Evolutionary conservation across 2,113 vertebrate genomes (phyloP).

Genomic region (Pachypanchax playfairii): DNA sequence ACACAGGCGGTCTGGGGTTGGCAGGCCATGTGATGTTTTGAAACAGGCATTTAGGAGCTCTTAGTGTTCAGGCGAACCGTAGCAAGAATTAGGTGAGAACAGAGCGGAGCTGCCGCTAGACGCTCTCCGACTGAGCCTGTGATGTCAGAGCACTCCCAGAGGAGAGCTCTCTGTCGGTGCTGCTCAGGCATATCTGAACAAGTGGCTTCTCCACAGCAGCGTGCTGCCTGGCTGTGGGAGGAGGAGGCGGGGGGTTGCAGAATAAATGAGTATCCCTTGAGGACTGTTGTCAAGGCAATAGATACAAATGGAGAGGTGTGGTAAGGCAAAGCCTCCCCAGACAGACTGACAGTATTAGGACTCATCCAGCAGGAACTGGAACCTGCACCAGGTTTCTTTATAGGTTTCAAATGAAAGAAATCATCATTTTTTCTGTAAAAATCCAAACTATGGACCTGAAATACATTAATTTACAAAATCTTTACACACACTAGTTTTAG

Average conservation of each 20-base stretch:
- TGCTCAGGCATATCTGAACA: conserved; percentile 58
- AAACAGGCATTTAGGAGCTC: conserved; percentile 62
- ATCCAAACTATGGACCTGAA: no score
- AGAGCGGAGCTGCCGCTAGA: conserved; percentile 58
- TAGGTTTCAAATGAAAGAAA: not conserved
- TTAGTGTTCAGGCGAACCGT: conserved; percentile 61
- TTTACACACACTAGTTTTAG: not conserved
- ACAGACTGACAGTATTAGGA: conserved; percentile 37
- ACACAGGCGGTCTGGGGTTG: conserved; percentile 54
- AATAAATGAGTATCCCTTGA: conserved; percentile 62
- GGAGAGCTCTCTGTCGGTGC: conserved; percentile 63
- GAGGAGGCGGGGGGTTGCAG: conserved; percentile 49
- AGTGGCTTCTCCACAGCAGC: conserved; percentile 46
- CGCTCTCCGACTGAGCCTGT: conserved; percentile 68
- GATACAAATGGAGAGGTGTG: conserved; percentile 68
- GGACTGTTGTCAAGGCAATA: conserved; percentile 71
- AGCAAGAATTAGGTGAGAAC: conserved; percentile 58
- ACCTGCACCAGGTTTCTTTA: no score
- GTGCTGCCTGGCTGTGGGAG: conserved; percentile 52
- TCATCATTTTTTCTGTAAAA: not conserved
- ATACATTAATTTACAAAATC: no score
- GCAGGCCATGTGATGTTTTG: conserved; percentile 62
- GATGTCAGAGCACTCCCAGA: conserved; percentile 67
- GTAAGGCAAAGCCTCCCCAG: conserved; percentile 44
- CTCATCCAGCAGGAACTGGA: conserved; percentile 11